phyloP scores from a whole-genome alignment of 2,797 vertebrate species.

The Microctenopoma steveboyesi region DNA sequence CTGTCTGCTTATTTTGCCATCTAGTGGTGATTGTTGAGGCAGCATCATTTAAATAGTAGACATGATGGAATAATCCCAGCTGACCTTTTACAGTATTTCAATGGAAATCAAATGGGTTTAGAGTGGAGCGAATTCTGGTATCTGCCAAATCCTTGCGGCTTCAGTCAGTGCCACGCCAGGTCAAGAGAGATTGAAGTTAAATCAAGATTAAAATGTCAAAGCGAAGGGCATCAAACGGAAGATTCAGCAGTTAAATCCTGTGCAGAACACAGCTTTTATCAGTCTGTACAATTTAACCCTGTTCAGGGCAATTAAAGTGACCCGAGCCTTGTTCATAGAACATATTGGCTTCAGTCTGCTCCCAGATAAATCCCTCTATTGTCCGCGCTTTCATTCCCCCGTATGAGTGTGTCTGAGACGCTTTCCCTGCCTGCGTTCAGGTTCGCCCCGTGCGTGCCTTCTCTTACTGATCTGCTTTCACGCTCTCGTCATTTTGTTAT shows the following conservation, averaged over 20 bases:
- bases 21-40: constrained; percentile 29
- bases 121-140: constrained; percentile 24
- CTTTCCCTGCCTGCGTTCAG: constrained; percentile 23
- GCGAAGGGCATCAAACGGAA: constrained; percentile 47
- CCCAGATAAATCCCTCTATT: constrained; percentile 63
- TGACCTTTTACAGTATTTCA: constrained; percentile 58
- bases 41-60: neutral
- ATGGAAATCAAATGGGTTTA: constrained; percentile 49
- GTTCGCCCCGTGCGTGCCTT: constrained; percentile 18
- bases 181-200: constrained; percentile 58
- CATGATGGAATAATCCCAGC: constrained; percentile 33
- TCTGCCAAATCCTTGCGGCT: constrained; percentile 42
- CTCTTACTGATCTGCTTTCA: constrained; percentile 23
- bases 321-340: constrained; percentile 36
- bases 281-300: constrained; percentile 55
- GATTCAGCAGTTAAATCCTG: constrained; percentile 64
- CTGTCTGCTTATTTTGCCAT: constrained; percentile 13
- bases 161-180: constrained; percentile 10
- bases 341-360: constrained; percentile 37
- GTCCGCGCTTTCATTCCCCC: constrained; percentile 42
- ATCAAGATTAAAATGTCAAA: constrained; percentile 73
- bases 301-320: constrained; percentile 64
- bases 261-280: constrained; percentile 47
- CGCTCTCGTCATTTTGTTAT: constrained; percentile 13
- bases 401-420: constrained; percentile 49